A percentile compares a stretch with the other conserved stretches of the same genome.
These are phyloP conservation scores for Anseranas semipalmata DNA, from an alignment of 2,113 vertebrate genomes.

Conservation along the genomic window DNA sequence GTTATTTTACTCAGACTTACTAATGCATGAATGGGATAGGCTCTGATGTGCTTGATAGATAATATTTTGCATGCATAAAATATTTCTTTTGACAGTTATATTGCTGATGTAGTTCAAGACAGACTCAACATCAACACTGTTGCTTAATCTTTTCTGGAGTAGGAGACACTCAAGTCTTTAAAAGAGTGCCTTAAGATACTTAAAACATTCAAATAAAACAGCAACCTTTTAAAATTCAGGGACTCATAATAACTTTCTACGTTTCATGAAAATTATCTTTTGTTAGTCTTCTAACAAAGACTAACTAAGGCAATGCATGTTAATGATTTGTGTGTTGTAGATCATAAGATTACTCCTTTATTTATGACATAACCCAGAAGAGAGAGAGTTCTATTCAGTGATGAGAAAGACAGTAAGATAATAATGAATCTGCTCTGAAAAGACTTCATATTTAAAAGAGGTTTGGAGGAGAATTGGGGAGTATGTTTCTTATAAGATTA, in stretches of 20 bases:
- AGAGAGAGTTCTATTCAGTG: not conserved
- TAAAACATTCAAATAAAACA: not conserved
- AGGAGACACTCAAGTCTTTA: not conserved
- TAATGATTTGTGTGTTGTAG: not conserved
- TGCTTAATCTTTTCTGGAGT: not conserved
- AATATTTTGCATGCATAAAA: not conserved
- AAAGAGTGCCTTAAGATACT: not conserved
- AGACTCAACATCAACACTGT: not conserved
- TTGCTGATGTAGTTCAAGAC: not conserved
- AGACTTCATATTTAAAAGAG: not conserved
- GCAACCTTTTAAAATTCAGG: not conserved
- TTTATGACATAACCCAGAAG: not conserved
- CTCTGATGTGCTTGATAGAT: not conserved
- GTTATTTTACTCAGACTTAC: not conserved
- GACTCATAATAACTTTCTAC: not conserved
- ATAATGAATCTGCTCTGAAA: not conserved
- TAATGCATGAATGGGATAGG: not conserved
- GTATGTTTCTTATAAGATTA: not conserved
- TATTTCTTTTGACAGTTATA: not conserved
- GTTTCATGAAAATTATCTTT: not conserved
- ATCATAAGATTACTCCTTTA: not conserved
- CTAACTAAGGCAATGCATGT: not conserved
- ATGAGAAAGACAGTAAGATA: not conserved
- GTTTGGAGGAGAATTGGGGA: not conserved
- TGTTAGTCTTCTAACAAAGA: no score